phyloP scores from a whole-genome alignment of 2,113 vertebrate genomes.

The Terrapene triunguis region DNA sequence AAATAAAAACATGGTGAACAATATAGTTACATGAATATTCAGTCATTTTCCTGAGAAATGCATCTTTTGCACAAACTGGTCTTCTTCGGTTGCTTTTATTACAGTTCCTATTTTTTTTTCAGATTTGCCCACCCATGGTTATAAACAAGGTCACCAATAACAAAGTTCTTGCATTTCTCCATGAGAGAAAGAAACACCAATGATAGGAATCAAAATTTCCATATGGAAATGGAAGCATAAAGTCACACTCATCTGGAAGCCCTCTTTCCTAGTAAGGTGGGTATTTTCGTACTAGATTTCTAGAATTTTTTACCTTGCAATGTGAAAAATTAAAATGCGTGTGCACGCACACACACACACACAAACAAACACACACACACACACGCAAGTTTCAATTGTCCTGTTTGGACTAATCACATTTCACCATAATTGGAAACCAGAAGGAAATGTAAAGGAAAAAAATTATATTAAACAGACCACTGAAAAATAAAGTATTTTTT shows the following conservation, averaged over 20 bases:
- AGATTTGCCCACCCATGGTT: not conserved
- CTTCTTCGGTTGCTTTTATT: not conserved
- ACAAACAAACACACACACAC: too few relatives aligned
- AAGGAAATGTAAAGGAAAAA: not conserved
- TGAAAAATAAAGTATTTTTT: not conserved
- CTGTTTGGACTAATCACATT: not conserved
- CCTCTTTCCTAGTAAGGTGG: not conserved
- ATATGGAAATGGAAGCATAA: not conserved
- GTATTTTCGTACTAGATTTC: not conserved
- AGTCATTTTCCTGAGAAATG: not conserved
- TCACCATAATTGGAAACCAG: not conserved
- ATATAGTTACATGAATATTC: not conserved
- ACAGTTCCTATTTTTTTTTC: not conserved
- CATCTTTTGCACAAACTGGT: not conserved
- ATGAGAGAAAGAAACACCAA: not conserved
- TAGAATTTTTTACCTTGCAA: not conserved
- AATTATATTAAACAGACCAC: not conserved
- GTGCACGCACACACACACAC: too few relatives aligned
- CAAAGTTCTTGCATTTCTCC: not conserved
- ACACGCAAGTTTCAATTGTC: not conserved
- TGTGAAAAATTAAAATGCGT: not conserved
- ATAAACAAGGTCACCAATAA: not conserved
- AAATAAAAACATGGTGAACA: not conserved
- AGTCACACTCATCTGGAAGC: not conserved
- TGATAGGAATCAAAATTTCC: not conserved